Evolutionary conservation across 2,888 invertebrate genomes (phyloP).

Genomic region (Ophion costatus): DNA sequence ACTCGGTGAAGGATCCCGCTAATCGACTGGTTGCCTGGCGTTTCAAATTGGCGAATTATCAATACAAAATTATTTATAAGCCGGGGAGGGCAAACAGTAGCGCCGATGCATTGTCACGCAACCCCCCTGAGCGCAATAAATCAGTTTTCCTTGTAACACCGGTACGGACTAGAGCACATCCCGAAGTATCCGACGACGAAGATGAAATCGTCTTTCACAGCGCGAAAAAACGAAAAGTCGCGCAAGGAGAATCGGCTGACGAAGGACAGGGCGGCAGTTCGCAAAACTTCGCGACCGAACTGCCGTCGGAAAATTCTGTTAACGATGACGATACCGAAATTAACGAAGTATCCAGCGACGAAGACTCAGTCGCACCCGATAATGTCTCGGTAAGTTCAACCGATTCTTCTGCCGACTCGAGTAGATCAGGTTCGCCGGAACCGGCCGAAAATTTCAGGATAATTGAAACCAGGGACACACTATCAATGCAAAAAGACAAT

Average conservation of each 20-base stretch:
- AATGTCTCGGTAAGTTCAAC: neutral
- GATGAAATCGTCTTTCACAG: neutral
- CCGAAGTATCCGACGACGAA: conserved; percentile 20
- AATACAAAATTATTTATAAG: conserved; percentile 75
- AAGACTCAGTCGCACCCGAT: neutral
- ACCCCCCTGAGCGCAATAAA: conserved; percentile 39
- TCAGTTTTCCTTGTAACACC: conserved; percentile 16
- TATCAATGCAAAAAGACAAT: conserved; percentile 54
- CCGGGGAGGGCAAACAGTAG: conserved; percentile 73
- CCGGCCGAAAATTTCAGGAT: neutral
- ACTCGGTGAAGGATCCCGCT: conserved; percentile 70
- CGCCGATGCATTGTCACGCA: conserved; percentile 73
- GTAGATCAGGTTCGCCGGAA: neutral
- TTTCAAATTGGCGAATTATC: conserved; percentile 72
- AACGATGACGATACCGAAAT: neutral
- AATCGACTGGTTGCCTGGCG: conserved; percentile 72
- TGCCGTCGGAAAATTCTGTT: neutral
- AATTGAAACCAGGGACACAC: conserved; percentile 37
- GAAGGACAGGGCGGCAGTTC: neutral
- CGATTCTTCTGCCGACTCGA: conserved; percentile 14
- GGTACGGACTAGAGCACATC: conserved; percentile 8
- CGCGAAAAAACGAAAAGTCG: conserved; percentile 17
- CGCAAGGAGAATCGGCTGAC: neutral
- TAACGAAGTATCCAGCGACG: neutral
- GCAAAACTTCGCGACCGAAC: neutral